phyloP scores from a whole-genome alignment of 2,113 vertebrate species.

The Euleptes europaea region DNA sequence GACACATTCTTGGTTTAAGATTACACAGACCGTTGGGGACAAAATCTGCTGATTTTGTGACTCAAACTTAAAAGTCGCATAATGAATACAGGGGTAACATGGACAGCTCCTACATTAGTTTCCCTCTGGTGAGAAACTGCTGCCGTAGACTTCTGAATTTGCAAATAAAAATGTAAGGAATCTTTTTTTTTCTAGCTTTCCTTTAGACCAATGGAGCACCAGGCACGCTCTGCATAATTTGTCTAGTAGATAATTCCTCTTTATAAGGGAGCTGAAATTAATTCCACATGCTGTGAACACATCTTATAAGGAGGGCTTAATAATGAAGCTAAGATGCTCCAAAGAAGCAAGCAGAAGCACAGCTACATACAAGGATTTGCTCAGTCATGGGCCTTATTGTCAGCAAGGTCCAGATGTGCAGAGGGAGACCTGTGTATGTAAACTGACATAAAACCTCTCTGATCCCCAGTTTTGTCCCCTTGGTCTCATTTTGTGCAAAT shows the following conservation, averaged over 20 bases:
- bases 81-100: constrained; percentile 21
- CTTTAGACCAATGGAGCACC: not conserved
- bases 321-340: constrained; percentile 39
- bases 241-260: constrained; percentile 47
- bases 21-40: constrained; percentile 70
- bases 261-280: constrained; percentile 64
- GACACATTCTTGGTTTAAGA: constrained; percentile 50
- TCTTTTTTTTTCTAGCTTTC: constrained; percentile 27
- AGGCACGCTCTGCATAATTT: constrained; percentile 55
- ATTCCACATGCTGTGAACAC: constrained; percentile 64
- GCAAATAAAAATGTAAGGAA: not conserved
- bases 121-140: constrained; percentile 41
- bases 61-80: constrained; percentile 29
- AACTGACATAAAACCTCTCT: constrained; percentile 55
- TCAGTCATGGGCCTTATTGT: constrained; percentile 39
- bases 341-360: not conserved
- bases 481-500: constrained; percentile 71
- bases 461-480: constrained; percentile 68
- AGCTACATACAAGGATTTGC: constrained; percentile 25
- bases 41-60: constrained; percentile 57
- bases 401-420: constrained; percentile 37
- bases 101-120: constrained; percentile 6
- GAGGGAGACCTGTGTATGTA: constrained; percentile 32
- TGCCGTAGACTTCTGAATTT: constrained; percentile 47
- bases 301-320: constrained; percentile 68